These are phyloP conservation scores for Adelosebastes latens DNA, from an alignment of 2,797 vertebrate species.

Conservation along the genomic window DNA sequence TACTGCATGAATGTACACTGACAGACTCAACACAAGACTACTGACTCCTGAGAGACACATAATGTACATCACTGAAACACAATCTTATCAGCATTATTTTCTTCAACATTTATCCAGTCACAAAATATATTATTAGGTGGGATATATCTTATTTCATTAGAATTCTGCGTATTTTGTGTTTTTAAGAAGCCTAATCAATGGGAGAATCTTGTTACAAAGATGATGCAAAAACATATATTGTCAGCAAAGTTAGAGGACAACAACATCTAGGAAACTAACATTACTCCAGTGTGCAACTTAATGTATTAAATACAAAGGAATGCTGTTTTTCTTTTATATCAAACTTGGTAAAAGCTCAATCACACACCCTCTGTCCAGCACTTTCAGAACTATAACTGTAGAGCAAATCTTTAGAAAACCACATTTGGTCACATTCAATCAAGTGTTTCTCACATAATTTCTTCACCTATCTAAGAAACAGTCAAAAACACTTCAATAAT, in stretches of 20 bases:
- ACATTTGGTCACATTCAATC: constrained; percentile 9
- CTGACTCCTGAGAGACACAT: constrained; percentile 10
- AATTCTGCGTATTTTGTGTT: neutral
- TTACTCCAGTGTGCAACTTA: neutral
- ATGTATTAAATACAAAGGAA: neutral
- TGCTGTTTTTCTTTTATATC: neutral
- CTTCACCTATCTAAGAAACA: neutral
- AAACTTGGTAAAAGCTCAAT: neutral
- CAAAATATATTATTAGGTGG: neutral
- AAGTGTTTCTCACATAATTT: neutral
- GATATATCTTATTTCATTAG: neutral
- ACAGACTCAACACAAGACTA: constrained; percentile 8
- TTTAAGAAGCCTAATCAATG: neutral
- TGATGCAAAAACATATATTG: neutral
- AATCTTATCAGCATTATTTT: neutral
- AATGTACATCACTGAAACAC: neutral
- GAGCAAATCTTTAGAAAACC: neutral
- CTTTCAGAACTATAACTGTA: neutral
- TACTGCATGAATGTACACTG: neutral
- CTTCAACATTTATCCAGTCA: neutral
- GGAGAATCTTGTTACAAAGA: neutral
- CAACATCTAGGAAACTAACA: neutral
- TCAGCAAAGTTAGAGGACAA: neutral
- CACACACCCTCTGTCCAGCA: neutral
- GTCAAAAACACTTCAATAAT: neutral